Base-by-base conservation (phyloP, 2,113 vertebrate species). In the Synchiropus splendidus region DNA sequence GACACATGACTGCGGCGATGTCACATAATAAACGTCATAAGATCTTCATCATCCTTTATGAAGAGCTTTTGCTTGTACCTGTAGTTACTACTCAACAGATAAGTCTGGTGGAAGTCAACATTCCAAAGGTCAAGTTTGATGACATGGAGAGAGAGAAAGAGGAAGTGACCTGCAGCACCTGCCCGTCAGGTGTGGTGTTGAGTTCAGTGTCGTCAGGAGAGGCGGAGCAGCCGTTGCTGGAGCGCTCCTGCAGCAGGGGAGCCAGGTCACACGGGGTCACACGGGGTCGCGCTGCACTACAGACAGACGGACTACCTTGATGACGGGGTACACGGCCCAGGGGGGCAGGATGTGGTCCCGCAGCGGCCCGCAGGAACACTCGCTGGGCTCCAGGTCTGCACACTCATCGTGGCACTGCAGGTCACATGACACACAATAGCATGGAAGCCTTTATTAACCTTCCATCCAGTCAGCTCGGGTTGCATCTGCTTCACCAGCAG, bases 341-440 rank as follows among this genome's bases (percentile, higher is more conserved):
- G 92, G 92, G 42, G 92, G 91, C 58, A 97, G 81, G 74, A 94
- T 72, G 53, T 97, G 92, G 59, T 95, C 92, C 43, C 78, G 82
- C 51, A 92, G 83, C 6, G 56, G 62, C 41, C 92, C 92, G 34
- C 89, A 90, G 48, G 82, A 84, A 48, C 92, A 97, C 48, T 80
- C 65, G 1, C 59, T 63, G 5, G 88, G 75, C 50, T 89, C 62
- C 44, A 78, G 61, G 31, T 72, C 47, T 2, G 74, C 81, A 77
- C 92, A 96, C 17, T 89, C 88, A 42, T 94, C 88, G 2, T 94
- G 92, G 44, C 89, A 79, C 92, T 94, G 75, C 9, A 51, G 45
- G 16, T 44, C 14, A 40, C 6, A 15, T 47, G 44, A 48, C n/a
- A n/a, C n/a, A n/a, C n/a, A n/a, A n/a, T n/a, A n/a, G n/a, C n/a